A percentile compares a stretch with the other conserved stretches of the same genome.
Evolutionary conservation across 2,113 vertebrate species (phyloP).

Genomic region (Erinaceus europaeus): DNA sequence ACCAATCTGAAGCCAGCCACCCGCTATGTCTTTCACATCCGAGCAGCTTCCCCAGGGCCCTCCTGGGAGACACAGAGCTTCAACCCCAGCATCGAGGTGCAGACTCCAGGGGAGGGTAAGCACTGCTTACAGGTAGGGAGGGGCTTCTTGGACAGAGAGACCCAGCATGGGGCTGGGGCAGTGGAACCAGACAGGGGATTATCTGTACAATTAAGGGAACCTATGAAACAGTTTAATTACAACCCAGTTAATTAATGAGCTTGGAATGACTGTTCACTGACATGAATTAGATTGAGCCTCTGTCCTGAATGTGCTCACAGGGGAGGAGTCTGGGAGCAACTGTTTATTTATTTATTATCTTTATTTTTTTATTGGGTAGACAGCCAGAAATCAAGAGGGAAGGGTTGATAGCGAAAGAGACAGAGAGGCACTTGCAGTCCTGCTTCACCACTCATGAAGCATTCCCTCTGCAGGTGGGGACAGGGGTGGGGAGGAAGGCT

Average conservation of each 20-base stretch:
- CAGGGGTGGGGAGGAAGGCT: too few relatives aligned
- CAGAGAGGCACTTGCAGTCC: too few relatives aligned
- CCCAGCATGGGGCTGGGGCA: neutral
- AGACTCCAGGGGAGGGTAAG: constrained; percentile 94
- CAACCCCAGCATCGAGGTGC: constrained; percentile 92
- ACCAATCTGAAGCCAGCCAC: constrained; percentile 95
- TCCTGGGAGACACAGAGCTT: constrained; percentile 87
- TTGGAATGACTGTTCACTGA: neutral
- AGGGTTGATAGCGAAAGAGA: too few relatives aligned
- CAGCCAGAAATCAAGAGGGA: too few relatives aligned
- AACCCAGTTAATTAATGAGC: neutral
- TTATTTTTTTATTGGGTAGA: too few relatives aligned
- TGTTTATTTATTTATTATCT: too few relatives aligned
- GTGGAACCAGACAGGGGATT: neutral
- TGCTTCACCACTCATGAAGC: too few relatives aligned
- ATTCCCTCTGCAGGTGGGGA: too few relatives aligned
- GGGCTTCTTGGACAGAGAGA: neutral
- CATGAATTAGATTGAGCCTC: neutral
- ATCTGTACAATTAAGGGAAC: neutral
- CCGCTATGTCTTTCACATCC: constrained; percentile 94
- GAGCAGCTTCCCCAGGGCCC: constrained; percentile 82
- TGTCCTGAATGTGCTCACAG: neutral
- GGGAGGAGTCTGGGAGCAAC: neutral
- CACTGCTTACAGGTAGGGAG: neutral
- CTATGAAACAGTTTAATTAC: neutral